Conservation (phyloP, 2,113 vertebrate genomes). For the Tympanuchus pallidicinctus region DNA sequence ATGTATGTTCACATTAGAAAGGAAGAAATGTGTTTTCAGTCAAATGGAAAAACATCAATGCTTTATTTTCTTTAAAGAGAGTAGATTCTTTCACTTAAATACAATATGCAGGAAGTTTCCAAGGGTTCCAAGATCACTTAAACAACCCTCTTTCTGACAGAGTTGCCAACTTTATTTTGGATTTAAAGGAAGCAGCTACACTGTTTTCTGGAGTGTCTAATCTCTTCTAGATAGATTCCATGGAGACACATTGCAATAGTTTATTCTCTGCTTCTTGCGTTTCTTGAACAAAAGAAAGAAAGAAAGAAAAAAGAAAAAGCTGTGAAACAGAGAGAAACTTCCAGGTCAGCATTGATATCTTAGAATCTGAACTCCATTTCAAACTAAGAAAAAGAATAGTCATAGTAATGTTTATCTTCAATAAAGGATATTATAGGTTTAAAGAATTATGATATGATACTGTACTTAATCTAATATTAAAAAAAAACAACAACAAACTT, state of each 20-base stretch:
- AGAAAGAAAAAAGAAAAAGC: too few relatives aligned
- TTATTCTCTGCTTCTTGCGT: background rate
- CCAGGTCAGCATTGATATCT: background rate
- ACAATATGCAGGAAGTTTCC: background rate
- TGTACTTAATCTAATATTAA: background rate
- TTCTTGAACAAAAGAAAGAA: background rate
- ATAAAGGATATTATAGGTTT: background rate
- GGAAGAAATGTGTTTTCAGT: slow-evolving; percentile 40
- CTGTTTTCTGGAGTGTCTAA: background rate
- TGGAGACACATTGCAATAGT: background rate
- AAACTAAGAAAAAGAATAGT: background rate
- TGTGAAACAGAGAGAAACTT: background rate
- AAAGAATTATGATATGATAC: background rate
- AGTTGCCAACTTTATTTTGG: background rate
- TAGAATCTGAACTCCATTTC: background rate
- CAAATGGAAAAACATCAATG: background rate
- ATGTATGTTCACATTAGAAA: slow-evolving; percentile 24
- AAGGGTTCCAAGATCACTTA: background rate
- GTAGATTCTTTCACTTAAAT: slow-evolving; percentile 13
- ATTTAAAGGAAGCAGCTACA: background rate
- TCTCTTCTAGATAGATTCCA: background rate
- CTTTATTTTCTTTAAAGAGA: slow-evolving; percentile 11
- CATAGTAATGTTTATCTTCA: background rate
- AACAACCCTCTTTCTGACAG: slow-evolving; percentile 9
- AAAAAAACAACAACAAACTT: background rate